Evolutionary conservation across 1,140 invertebrate genomes (phyloP).

Genomic region (Gonioctena quinquepunctata): DNA sequence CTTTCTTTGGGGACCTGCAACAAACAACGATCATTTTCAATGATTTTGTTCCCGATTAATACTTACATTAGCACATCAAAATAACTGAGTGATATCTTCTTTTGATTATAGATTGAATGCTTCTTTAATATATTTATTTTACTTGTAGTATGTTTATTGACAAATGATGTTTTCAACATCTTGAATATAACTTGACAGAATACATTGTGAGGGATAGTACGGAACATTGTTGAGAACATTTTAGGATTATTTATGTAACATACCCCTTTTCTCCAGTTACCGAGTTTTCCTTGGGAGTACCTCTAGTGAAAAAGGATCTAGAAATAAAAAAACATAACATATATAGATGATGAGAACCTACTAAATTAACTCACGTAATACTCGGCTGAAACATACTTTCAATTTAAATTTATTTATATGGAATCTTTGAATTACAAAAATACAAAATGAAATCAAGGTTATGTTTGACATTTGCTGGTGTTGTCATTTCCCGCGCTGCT

Average conservation of each 20-base stretch:
- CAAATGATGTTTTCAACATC: not conserved
- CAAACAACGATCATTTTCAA: too few species aligned
- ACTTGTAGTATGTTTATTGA: not conserved
- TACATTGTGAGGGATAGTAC: not conserved
- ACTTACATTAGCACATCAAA: not conserved
- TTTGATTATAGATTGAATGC: not conserved
- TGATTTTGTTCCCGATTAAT: not conserved
- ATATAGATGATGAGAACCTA: not conserved
- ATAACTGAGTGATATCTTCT: not conserved
- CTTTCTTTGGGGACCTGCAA: too few species aligned
- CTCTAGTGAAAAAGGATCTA: slow-evolving; percentile 12
- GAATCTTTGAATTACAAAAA: not conserved
- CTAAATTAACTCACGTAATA: slow-evolving; percentile 15
- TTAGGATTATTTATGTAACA: not conserved
- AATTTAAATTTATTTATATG: not conserved
- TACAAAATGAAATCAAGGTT: too few species aligned
- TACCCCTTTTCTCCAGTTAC: not conserved
- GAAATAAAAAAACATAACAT: not conserved
- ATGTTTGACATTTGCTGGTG: too few species aligned
- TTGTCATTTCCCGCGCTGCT: too few species aligned
- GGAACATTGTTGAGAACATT: not conserved
- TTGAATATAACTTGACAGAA: not conserved
- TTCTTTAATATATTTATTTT: not conserved
- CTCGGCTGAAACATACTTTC: not conserved
- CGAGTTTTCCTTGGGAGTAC: not conserved